These are phyloP conservation scores for Chaunax sp. DNA, from an alignment of 2,797 vertebrate species.

Conservation along the genomic window DNA sequence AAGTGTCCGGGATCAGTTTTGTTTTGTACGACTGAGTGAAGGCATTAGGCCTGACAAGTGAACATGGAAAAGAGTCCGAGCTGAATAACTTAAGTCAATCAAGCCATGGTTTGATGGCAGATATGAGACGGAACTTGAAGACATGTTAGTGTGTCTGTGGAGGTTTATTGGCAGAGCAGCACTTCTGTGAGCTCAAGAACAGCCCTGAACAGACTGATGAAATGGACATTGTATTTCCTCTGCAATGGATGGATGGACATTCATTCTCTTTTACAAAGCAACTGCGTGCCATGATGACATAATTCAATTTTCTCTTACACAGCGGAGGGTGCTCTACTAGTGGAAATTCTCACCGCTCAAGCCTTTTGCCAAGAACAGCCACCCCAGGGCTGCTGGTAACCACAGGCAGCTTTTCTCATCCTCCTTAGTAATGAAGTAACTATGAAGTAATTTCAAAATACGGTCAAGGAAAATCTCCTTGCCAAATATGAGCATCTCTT, in stretches of 20 bases:
- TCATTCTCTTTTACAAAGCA: conserved; percentile 28
- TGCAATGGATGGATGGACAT: neutral
- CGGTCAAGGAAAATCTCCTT: conserved; percentile 57
- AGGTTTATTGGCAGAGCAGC: neutral
- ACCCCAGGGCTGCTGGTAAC: conserved; percentile 56
- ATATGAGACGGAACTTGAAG: neutral
- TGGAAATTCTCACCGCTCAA: conserved; percentile 65
- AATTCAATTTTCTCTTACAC: conserved; percentile 52
- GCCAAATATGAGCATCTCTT: conserved; percentile 57
- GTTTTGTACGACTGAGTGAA: neutral
- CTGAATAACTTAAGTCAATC: neutral
- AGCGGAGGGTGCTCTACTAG: conserved; percentile 55
- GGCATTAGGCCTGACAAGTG: conserved; percentile 12
- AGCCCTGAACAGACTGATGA: neutral
- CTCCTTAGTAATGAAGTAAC: conserved; percentile 68
- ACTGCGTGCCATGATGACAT: conserved; percentile 47
- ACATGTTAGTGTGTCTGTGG: neutral
- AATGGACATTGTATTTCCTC: neutral
- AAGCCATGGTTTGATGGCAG: neutral
- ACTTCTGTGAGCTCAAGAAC: neutral
- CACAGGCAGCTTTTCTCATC: conserved; percentile 69
- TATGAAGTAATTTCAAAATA: conserved; percentile 66
- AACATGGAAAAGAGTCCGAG: conserved; percentile 3
- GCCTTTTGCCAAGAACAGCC: conserved; percentile 64
- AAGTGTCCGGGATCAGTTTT: conserved; percentile 7